Conservation (phyloP, 2,888 invertebrate species). For the Cheiracanthium punctorium region DNA sequence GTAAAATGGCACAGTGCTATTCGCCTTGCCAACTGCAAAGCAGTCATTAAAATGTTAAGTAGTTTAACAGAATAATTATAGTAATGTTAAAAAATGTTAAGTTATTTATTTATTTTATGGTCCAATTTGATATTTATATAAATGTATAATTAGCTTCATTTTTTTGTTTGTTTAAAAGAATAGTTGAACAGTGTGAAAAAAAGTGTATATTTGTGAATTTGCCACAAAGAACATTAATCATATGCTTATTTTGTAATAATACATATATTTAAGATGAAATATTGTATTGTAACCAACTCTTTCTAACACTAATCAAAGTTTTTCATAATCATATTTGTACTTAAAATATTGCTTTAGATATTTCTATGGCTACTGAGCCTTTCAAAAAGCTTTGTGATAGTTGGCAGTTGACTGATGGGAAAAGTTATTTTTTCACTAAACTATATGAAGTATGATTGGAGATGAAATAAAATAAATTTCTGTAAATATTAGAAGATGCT, state of each 20-base stretch:
- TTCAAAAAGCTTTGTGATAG: slow-evolving; percentile 64
- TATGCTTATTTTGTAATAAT: too few species aligned
- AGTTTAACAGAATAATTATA: too few species aligned
- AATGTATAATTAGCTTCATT: too few species aligned
- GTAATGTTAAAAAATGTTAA: too few species aligned
- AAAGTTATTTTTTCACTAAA: slow-evolving; percentile 65
- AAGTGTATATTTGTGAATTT: neutral
- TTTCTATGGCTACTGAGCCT: slow-evolving; percentile 24
- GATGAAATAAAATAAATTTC: slow-evolving; percentile 57
- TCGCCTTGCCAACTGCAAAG: too few species aligned
- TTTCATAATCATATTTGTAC: slow-evolving; percentile 53
- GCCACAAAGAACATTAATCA: too few species aligned
- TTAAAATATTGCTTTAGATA: slow-evolving; percentile 5
- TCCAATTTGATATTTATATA: too few species aligned
- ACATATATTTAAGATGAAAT: neutral
- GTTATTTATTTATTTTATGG: too few species aligned
- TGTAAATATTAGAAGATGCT: neutral
- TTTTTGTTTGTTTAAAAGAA: too few species aligned
- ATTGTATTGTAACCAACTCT: neutral
- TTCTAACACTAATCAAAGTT: slow-evolving; percentile 20
- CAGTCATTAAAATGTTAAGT: too few species aligned
- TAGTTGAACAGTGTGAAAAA: neutral
- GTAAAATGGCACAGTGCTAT: too few species aligned
- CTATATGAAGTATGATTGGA: slow-evolving; percentile 61
- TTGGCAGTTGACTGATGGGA: slow-evolving; percentile 47